Conservation (phyloP, 2,888 invertebrate species). For the Malacosoma neustria region DNA sequence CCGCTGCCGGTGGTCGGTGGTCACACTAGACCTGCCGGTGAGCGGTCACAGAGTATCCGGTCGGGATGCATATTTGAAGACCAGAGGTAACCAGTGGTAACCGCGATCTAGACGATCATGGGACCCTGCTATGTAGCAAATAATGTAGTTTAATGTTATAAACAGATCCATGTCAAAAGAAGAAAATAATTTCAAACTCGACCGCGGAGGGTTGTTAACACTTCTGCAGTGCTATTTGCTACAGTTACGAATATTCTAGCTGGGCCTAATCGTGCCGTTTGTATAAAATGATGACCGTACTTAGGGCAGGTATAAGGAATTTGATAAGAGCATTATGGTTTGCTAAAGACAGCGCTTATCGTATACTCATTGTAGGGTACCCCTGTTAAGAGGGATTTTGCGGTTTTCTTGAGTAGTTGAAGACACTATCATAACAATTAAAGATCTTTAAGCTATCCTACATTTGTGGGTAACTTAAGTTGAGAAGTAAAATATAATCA, state of each 20-base stretch:
- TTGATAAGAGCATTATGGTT: neutral
- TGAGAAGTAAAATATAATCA: too few species aligned
- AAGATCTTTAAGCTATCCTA: constrained; percentile 11
- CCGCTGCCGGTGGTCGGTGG: too few species aligned
- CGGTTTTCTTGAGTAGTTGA: constrained; percentile 10
- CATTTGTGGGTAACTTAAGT: too few species aligned
- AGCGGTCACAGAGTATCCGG: too few species aligned
- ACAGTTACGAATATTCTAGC: neutral
- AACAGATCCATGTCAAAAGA: too few species aligned
- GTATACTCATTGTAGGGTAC: neutral
- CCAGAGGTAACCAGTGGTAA: too few species aligned
- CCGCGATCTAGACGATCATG: too few species aligned
- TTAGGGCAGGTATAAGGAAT: neutral
- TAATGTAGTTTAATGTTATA: too few species aligned
- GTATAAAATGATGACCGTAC: neutral
- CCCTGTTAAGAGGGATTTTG: neutral
- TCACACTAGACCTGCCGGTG: too few species aligned
- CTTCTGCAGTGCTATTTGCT: neutral
- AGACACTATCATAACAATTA: constrained; percentile 9
- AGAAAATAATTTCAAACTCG: neutral
- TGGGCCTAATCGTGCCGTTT: neutral
- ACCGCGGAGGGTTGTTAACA: neutral
- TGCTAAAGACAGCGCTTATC: neutral
- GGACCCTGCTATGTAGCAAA: too few species aligned
- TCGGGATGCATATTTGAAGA: too few species aligned